A percentile compares a stretch with the other conserved stretches of the same genome.
Evolutionary conservation across 2,797 vertebrate genomes (phyloP).

Genomic region (Chelidonichthys spinosus): DNA sequence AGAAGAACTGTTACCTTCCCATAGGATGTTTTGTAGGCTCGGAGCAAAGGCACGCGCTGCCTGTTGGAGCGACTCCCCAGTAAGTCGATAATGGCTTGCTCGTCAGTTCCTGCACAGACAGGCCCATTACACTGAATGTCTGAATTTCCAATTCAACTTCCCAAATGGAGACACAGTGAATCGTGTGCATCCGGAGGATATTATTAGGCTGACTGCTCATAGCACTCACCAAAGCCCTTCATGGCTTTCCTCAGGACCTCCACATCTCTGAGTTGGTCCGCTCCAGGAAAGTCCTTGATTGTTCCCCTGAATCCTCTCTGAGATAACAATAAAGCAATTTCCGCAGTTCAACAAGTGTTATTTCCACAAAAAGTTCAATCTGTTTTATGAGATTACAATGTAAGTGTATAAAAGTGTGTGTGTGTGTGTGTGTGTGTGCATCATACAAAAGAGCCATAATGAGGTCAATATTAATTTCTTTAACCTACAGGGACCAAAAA

Average conservation of each 20-base stretch:
- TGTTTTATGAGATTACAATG: neutral
- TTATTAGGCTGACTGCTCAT: neutral
- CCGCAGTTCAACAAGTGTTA: neutral
- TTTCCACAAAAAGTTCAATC: neutral
- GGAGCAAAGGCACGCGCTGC: slow-evolving; percentile 90
- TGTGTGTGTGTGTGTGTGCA: neutral
- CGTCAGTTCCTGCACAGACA: slow-evolving; percentile 90
- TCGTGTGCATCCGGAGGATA: neutral
- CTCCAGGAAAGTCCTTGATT: slow-evolving; percentile 88
- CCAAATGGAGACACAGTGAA: neutral
- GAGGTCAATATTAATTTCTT: neutral
- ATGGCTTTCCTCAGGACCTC: slow-evolving; percentile 98
- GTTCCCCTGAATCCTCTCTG: slow-evolving; percentile 91
- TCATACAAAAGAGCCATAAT: neutral
- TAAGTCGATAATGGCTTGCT: slow-evolving; percentile 95
- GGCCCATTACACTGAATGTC: neutral
- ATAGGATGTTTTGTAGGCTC: slow-evolving; percentile 95
- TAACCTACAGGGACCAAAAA: neutral
- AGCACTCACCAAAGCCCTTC: slow-evolving; percentile 95
- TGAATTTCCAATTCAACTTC: neutral
- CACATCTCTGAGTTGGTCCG: slow-evolving; percentile 92
- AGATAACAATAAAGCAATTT: slow-evolving; percentile 38
- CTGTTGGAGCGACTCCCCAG: slow-evolving; percentile 92
- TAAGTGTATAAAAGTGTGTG: neutral
- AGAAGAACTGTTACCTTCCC: slow-evolving; percentile 89